Evolutionary conservation across 1,140 invertebrate genomes (phyloP).

Genomic region (Eueides isabella): DNA sequence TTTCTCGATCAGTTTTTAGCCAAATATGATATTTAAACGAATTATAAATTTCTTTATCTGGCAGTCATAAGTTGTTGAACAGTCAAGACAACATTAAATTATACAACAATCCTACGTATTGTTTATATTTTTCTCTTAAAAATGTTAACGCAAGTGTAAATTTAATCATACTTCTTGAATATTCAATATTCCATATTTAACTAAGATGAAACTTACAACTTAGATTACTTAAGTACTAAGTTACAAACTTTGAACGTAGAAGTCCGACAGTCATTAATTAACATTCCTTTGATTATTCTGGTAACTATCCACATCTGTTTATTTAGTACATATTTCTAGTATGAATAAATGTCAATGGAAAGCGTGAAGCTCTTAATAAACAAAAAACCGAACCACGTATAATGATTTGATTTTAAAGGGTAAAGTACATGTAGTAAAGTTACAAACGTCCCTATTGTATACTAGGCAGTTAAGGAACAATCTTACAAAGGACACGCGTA

Average conservation of each 20-base stretch:
- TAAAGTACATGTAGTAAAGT: not conserved
- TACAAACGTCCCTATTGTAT: slow-evolving; percentile 6
- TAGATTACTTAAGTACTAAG: slow-evolving; percentile 17
- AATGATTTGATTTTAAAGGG: not conserved
- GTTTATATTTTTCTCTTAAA: not conserved
- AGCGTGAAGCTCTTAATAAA: not conserved
- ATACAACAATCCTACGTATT: too few relatives aligned
- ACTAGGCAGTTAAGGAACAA: slow-evolving; percentile 11
- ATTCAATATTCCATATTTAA: slow-evolving; percentile 5
- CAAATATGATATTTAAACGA: too few relatives aligned
- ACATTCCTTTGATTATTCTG: slow-evolving; percentile 12
- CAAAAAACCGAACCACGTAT: not conserved
- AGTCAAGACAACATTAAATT: too few relatives aligned
- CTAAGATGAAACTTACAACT: slow-evolving; percentile 4
- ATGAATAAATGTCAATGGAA: not conserved
- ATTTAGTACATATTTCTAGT: not conserved
- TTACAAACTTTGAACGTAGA: slow-evolving; percentile 16
- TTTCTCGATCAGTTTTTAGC: too few relatives aligned
- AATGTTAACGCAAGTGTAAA: not conserved
- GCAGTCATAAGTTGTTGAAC: too few relatives aligned
- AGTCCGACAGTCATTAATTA: slow-evolving; percentile 19
- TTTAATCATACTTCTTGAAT: slow-evolving; percentile 1
- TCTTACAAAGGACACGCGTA: slow-evolving; percentile 10
- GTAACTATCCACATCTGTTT: not conserved
- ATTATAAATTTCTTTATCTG: too few relatives aligned